Conservation (phyloP, 2,888 invertebrate species). For the Helobdella robusta region DNA sequence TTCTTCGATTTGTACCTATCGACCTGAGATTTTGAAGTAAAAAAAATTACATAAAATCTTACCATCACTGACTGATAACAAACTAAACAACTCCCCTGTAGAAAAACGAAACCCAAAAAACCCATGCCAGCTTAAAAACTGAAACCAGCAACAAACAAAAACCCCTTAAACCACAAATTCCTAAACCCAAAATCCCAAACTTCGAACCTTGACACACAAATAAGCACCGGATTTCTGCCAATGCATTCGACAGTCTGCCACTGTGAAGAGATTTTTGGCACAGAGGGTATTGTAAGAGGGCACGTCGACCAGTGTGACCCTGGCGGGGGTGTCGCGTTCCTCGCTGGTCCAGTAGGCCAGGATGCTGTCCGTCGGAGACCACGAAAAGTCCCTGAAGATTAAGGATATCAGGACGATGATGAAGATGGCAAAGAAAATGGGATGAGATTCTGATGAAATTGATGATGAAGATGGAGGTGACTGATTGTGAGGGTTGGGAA, state of each 20-base stretch:
- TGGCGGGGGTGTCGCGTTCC: conserved; percentile 79
- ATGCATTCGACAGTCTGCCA: conserved; percentile 93
- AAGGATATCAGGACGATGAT: neutral
- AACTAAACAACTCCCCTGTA: neutral
- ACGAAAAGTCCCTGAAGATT: conserved; percentile 71
- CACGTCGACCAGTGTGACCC: conserved; percentile 82
- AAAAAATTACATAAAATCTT: neutral
- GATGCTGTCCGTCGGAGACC: conserved; percentile 93
- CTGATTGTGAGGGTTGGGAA: neutral
- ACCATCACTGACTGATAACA: neutral
- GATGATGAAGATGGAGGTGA: neutral
- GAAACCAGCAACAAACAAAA: too few species aligned
- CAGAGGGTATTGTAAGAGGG: conserved; percentile 60
- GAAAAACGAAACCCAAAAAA: neutral
- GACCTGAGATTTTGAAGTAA: too few species aligned
- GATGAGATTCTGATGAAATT: neutral
- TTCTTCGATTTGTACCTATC: conserved; percentile 82
- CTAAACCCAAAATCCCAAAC: too few species aligned
- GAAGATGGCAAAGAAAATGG: neutral
- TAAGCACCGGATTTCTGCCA: conserved; percentile 98
- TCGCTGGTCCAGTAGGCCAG: conserved; percentile 98
- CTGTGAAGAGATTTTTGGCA: conserved; percentile 90
- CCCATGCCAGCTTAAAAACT: too few species aligned
- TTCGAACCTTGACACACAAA: conserved; percentile 90
- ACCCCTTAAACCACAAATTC: too few species aligned